Percentiles rank a stretch among this genome's conserved stretches.
Evolutionary conservation across 1,140 invertebrate species (phyloP).

Genomic region (Drosophila melanica): DNA sequence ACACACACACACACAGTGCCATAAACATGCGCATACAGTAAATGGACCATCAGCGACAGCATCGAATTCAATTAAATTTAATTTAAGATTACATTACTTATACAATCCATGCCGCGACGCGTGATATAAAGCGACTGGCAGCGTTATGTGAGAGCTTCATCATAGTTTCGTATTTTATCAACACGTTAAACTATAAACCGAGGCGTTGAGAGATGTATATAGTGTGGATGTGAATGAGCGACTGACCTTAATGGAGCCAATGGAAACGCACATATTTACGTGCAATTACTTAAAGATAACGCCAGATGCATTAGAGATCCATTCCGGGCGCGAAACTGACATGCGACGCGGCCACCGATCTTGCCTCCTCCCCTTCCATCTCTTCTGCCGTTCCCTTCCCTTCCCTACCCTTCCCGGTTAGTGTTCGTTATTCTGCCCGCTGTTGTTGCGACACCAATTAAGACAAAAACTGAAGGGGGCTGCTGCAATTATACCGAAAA

Average conservation of each 20-base stretch:
- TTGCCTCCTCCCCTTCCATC: conserved; percentile 3
- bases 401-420: neutral
- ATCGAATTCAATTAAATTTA: conserved; percentile 84
- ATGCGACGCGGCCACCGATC: conserved; percentile 38
- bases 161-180: conserved; percentile 4
- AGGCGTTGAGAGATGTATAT: conserved; percentile 45
- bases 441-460: conserved; percentile 56
- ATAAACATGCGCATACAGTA: conserved; percentile 25
- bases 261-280: conserved; percentile 42
- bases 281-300: conserved; percentile 10
- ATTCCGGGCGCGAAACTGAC: conserved; percentile 40
- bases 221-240: conserved; percentile 63
- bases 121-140: conserved; percentile 28
- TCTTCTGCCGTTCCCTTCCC: neutral
- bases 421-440: neutral
- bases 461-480: conserved; percentile 54
- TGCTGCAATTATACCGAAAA: conserved; percentile 67
- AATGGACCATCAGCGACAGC: conserved; percentile 49
- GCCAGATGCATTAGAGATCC: conserved; percentile 49
- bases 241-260: conserved; percentile 72
- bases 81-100: conserved; percentile 81
- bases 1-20: conserved; percentile 19
- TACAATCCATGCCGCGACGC: conserved; percentile 49
- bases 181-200: conserved; percentile 22
- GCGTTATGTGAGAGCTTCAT: conserved; percentile 24